Conservation (phyloP, 2,888 invertebrate species). For the Mycalesis mineus region DNA sequence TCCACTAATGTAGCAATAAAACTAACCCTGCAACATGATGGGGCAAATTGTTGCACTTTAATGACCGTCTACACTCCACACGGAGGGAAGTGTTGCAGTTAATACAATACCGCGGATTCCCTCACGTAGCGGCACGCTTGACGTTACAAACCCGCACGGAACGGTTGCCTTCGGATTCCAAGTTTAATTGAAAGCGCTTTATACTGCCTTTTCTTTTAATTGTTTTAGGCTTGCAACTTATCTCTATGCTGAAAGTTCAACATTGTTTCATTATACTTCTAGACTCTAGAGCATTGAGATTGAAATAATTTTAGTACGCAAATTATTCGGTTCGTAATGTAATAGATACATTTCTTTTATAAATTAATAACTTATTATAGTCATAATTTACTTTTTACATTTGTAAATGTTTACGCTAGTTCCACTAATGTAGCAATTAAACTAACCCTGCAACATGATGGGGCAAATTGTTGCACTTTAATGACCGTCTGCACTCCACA, state of each 20-base stretch:
- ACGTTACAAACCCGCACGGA: slow-evolving; percentile 50
- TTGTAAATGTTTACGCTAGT: background rate
- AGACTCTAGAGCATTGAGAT: slow-evolving; percentile 29
- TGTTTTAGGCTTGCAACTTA: slow-evolving; percentile 38
- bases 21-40: slow-evolving; percentile 36
- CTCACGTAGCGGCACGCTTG: slow-evolving; percentile 46
- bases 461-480: slow-evolving; percentile 64
- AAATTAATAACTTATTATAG: too few relatives aligned
- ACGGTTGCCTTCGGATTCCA: slow-evolving; percentile 58
- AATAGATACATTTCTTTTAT: too few relatives aligned
- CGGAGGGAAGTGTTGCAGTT: slow-evolving; percentile 40
- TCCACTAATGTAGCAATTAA: slow-evolving; percentile 17
- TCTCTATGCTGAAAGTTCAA: slow-evolving; percentile 27
- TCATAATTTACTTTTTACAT: background rate
- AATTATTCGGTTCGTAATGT: slow-evolving; percentile 31
- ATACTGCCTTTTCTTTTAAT: slow-evolving; percentile 66
- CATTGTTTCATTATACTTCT: slow-evolving; percentile 35
- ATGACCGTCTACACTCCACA: slow-evolving; percentile 48
- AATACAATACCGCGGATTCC: slow-evolving; percentile 56
- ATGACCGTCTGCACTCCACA: slow-evolving; percentile 48
- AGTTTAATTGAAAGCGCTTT: slow-evolving; percentile 72
- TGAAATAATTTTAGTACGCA: slow-evolving; percentile 20
- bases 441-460: slow-evolving; percentile 36
- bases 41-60: slow-evolving; percentile 64
- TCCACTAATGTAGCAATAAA: slow-evolving; percentile 17